Base-by-base conservation (phyloP, 2,888 invertebrate genomes). In the Tribolium freemani region DNA sequence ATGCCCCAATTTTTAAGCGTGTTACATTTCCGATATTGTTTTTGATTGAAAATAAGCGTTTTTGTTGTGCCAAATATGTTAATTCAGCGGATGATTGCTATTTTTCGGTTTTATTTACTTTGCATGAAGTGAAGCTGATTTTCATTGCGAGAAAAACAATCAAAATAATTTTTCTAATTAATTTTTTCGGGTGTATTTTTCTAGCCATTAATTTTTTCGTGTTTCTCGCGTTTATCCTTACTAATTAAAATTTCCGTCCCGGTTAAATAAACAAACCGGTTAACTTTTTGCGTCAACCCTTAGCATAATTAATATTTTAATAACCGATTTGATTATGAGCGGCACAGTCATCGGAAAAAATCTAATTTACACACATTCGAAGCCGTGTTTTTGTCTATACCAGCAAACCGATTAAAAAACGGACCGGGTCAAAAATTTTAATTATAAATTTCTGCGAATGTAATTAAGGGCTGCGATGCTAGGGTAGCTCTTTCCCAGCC, bases 361-460 rank as follows among this genome's bases (percentile, higher is more conserved):
- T 66, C 64, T 66, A 66, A 66, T 66, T 66, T 66, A 44, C 64
- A 26, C 64, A 26, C 50, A 20, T 54, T 53, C 44, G 64, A 38
- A 20, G 44, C 44, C 54, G 54, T 46, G 56, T 56, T 67, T 67
- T 67, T 67, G 64, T 67, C 21, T 56, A 45, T 26, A 16, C 16
- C 16, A 16, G 5, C 31, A 46, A 48, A 45, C 60, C 53, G 69
- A 58, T 69, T 60, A 69, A 69, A 69, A 69, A 69, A 50, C 21
- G 69, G 61, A 30, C 74, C 77, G 80, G 79, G 80, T 78, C 78
- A 81, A 80, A 82, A 83, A 82, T 83, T 83, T 83, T 83, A 84
- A 84, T 84, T 83, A 84, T 83, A 82, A 84, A 83, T 83, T 84
- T 82, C 81, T 83, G 81, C 80, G 79, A 80, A 82, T 80, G 81